Percentiles rank a stretch among this genome's conserved stretches.
Conservation (phyloP, 2,113 vertebrate species). For the Ameiurus melas region DNA sequence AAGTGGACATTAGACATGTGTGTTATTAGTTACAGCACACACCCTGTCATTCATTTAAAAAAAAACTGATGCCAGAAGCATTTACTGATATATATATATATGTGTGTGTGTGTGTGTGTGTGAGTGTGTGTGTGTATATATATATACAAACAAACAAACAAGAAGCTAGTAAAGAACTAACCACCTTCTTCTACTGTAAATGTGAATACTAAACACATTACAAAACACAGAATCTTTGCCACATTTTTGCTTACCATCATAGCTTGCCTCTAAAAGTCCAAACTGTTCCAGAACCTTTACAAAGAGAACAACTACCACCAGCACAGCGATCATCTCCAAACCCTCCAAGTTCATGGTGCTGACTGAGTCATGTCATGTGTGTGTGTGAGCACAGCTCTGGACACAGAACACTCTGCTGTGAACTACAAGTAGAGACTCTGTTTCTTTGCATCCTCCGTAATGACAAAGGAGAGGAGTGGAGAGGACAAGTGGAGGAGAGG, state of each 20-base stretch:
- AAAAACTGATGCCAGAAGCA: not conserved
- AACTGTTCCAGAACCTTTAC: conserved; percentile 97
- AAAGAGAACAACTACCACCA: conserved; percentile 93
- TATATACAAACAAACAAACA: not conserved
- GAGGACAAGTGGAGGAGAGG: conserved; percentile 32
- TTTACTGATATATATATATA: not conserved
- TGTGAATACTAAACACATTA: not conserved
- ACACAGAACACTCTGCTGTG: conserved; percentile 76
- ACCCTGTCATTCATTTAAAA: not conserved
- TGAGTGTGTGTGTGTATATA: no score
- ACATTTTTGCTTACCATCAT: conserved; percentile 86
- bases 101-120: no score
- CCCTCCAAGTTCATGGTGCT: conserved; percentile 95
- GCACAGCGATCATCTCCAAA: conserved; percentile 96
- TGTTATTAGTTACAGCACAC: not conserved
- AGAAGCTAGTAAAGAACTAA: not conserved
- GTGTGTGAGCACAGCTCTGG: conserved; percentile 69
- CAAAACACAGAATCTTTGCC: conserved; percentile 14
- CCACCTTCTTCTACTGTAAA: no score
- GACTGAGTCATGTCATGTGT: conserved; percentile 76
- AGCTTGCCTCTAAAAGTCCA: conserved; percentile 89
- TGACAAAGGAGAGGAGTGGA: conserved; percentile 59
- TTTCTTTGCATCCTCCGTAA: conserved; percentile 60
- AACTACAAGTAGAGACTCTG: conserved; percentile 74
- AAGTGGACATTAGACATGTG: not conserved